phyloP scores from a whole-genome alignment of 2,797 vertebrate genomes.

The Neomorphus geoffroyi region DNA sequence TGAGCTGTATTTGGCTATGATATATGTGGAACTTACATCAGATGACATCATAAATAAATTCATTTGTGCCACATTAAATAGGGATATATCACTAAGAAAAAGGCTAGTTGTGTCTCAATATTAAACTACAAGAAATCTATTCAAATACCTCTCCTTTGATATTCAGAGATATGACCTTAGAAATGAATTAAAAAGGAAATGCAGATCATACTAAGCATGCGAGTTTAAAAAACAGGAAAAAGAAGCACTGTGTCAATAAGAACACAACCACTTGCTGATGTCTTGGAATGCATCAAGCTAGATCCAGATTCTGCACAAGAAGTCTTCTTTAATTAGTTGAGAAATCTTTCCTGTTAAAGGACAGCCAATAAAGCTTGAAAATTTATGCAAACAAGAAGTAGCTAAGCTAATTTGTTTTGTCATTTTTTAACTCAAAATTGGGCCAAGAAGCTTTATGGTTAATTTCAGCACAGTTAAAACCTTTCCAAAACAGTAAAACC shows the following conservation, averaged over 20 bases:
- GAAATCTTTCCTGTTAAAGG: not conserved
- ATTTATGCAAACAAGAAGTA: not conserved
- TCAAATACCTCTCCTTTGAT: not conserved
- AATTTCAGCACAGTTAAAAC: slow-evolving; percentile 28
- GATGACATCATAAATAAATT: not conserved
- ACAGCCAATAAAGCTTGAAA: slow-evolving; percentile 12
- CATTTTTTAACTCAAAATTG: not conserved
- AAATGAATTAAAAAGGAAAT: not conserved
- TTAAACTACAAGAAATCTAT: not conserved
- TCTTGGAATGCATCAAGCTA: not conserved
- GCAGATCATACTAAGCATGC: not conserved
- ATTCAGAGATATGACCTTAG: not conserved
- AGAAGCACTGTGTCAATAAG: not conserved
- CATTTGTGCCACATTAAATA: not conserved
- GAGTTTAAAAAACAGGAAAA: not conserved
- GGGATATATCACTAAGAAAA: not conserved
- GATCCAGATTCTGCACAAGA: not conserved
- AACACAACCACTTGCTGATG: not conserved
- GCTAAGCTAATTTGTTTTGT: slow-evolving; percentile 18
- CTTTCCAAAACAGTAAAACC: slow-evolving; percentile 49
- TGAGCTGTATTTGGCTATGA: not conserved
- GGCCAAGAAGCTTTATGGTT: slow-evolving; percentile 21
- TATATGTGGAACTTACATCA: not conserved
- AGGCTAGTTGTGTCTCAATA: not conserved
- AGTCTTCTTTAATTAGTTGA: not conserved